A percentile compares a stretch with the other conserved stretches of the same genome.
These are phyloP conservation scores for Mycteria americana DNA, from an alignment of 2,797 vertebrate genomes.

Conservation along the genomic window DNA sequence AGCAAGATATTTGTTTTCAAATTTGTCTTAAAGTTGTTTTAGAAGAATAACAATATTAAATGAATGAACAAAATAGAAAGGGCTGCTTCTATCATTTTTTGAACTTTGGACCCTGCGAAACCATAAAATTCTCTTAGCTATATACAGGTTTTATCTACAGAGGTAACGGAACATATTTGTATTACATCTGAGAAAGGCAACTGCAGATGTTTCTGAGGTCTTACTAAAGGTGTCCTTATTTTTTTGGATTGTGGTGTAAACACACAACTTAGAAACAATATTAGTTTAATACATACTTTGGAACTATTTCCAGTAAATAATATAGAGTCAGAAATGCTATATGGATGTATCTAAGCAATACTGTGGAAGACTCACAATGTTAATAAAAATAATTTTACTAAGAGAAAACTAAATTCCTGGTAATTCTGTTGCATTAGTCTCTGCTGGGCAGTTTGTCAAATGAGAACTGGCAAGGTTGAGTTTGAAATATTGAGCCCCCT, in stretches of 20 bases:
- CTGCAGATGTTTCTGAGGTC: not conserved
- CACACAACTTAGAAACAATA: not conserved
- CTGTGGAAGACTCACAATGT: not conserved
- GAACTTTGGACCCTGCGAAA: not conserved
- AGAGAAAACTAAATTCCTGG: not conserved
- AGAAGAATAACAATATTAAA: not conserved
- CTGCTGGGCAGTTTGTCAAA: not conserved
- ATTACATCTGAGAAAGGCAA: not conserved
- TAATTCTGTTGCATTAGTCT: not conserved
- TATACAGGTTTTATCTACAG: not conserved
- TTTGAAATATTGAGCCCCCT: slow-evolving; percentile 59
- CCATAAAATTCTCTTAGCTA: not conserved
- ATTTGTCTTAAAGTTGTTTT: not conserved
- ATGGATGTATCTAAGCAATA: not conserved
- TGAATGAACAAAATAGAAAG: not conserved
- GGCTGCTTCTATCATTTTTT: not conserved
- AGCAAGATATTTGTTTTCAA: not conserved
- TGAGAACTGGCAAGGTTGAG: not conserved
- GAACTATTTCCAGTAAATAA: not conserved
- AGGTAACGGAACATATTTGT: not conserved
- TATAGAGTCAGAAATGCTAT: not conserved
- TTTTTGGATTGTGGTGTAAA: not conserved
- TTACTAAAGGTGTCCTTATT: not conserved
- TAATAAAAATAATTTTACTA: not conserved
- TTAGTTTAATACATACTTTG: not conserved